These are phyloP conservation scores for Antennarius striatus DNA, from an alignment of 2,113 vertebrate genomes.

Conservation along the genomic window DNA sequence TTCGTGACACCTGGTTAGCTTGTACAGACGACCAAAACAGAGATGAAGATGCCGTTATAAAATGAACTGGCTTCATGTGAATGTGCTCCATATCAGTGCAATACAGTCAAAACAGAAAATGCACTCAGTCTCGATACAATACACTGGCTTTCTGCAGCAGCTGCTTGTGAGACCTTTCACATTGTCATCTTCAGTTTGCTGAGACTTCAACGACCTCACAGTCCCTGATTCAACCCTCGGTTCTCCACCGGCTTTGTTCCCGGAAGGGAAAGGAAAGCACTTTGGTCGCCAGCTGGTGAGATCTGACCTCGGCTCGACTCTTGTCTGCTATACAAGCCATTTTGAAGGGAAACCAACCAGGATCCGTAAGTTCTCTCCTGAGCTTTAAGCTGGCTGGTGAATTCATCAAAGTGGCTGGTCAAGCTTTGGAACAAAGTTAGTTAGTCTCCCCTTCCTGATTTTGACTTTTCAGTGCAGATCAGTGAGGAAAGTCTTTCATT, in stretches of 20 bases:
- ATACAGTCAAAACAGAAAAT: neutral
- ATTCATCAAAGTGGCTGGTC: constrained; percentile 12
- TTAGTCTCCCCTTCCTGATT: neutral
- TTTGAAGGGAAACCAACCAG: neutral
- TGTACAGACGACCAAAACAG: neutral
- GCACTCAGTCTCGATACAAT: constrained; percentile 4
- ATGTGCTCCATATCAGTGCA: constrained; percentile 39
- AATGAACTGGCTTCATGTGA: neutral
- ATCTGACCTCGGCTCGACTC: neutral
- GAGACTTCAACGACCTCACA: constrained; percentile 37
- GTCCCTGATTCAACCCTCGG: constrained; percentile 27
- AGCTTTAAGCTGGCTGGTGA: constrained; percentile 22
- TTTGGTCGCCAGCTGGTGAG: no score
- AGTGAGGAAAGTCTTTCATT: constrained; percentile 68
- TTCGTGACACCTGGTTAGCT: neutral
- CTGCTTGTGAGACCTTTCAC: constrained; percentile 41
- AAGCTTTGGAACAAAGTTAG: neutral
- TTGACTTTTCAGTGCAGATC: constrained; percentile 81
- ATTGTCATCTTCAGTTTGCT: constrained; percentile 21
- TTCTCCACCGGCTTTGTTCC: neutral
- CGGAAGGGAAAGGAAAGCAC: no score
- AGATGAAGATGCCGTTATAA: neutral
- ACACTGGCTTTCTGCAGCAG: constrained; percentile 30
- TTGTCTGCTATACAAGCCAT: neutral
- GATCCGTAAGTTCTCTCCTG: constrained; percentile 3